phyloP scores from a whole-genome alignment of 1,140 invertebrate genomes.

The Drosophila virilis region DNA sequence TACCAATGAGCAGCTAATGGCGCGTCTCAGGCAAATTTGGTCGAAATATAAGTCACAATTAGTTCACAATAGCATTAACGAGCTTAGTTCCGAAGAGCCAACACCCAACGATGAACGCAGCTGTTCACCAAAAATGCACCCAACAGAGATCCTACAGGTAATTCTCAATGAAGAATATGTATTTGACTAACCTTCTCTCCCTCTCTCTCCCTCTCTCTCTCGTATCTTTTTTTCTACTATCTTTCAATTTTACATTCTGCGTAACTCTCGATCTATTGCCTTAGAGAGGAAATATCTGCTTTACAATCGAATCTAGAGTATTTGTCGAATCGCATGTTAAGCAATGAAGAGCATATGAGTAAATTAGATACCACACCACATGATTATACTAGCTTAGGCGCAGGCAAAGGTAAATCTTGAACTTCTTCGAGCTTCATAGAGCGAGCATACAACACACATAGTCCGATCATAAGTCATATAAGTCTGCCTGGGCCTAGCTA shows the following conservation, averaged over 20 bases:
- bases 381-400: conserved; percentile 76
- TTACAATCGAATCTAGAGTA: conserved; percentile 86
- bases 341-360: conserved; percentile 77
- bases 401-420: conserved; percentile 77
- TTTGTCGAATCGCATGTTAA: conserved; percentile 85
- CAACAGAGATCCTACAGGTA: conserved; percentile 48
- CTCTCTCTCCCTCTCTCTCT: conserved; percentile 43
- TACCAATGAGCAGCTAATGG: conserved; percentile 86
- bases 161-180: conserved; percentile 34
- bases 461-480: no score
- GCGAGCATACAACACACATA: conserved; percentile 7
- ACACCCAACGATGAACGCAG: conserved; percentile 47
- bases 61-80: conserved; percentile 45
- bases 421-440: not conserved
- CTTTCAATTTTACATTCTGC: conserved; percentile 21
- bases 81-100: conserved; percentile 49
- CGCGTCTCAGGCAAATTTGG: conserved; percentile 86
- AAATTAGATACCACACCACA: conserved; percentile 77
- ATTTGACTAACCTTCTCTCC: conserved; percentile 52
- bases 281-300: conserved; percentile 86
- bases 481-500: no score
- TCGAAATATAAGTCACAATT: conserved; percentile 85
- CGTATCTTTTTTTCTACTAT: conserved; percentile 41
- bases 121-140: conserved; percentile 50
- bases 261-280: not conserved